These are phyloP conservation scores for Pinctada fucata DNA, from an alignment of 2,888 invertebrate genomes.

Conservation along the genomic window DNA sequence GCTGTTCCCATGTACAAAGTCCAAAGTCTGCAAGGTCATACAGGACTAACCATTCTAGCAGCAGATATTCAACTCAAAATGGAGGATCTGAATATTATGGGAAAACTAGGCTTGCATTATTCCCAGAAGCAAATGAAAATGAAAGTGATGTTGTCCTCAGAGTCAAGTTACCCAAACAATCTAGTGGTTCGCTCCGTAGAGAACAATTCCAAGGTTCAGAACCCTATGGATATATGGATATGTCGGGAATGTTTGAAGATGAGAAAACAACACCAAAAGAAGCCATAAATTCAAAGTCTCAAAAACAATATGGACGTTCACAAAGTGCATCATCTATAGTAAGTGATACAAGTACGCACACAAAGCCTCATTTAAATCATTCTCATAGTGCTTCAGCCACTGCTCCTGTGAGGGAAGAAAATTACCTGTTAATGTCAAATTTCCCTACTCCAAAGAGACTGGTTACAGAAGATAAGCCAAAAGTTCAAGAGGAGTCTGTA, in stretches of 20 bases:
- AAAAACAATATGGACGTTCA: conserved; percentile 50
- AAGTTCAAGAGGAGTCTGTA: neutral
- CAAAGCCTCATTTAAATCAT: conserved; percentile 40
- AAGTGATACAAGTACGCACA: conserved; percentile 29
- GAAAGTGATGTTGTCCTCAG: conserved; percentile 43
- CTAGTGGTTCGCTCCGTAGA: conserved; percentile 16
- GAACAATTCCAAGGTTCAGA: conserved; percentile 5
- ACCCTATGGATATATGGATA: conserved; percentile 61
- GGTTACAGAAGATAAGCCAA: conserved; percentile 10
- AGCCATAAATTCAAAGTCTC: neutral
- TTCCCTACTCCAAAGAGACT: conserved; percentile 52
- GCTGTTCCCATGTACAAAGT: conserved; percentile 16
- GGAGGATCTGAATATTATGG: no score
- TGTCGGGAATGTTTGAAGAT: conserved; percentile 56
- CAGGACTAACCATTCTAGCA: neutral
- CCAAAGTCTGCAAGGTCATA: neutral
- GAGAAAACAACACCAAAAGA: conserved; percentile 29
- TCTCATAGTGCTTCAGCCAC: neutral
- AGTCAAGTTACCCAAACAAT: conserved; percentile 48
- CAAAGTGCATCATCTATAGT: conserved; percentile 51
- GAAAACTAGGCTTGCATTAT: no score
- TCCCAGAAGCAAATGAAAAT: conserved; percentile 21
- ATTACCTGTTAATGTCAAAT: conserved; percentile 68
- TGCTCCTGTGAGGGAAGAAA: conserved; percentile 56
- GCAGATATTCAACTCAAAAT: neutral